Evolutionary conservation across 2,113 vertebrate genomes (phyloP).

Genomic region (Mungos mungo): DNA sequence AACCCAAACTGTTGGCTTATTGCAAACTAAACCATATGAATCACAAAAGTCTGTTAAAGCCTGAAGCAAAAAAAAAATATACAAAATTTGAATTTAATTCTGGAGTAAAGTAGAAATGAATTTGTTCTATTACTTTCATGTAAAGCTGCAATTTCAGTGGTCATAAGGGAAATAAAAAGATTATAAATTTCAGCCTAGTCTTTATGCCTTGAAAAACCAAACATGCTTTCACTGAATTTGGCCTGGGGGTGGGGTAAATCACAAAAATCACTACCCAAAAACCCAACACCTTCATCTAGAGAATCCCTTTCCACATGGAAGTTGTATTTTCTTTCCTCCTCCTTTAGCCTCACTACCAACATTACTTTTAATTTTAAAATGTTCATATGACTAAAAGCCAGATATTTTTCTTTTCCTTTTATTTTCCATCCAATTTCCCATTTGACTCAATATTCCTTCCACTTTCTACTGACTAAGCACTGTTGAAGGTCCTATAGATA

Average conservation of each 20-base stretch:
- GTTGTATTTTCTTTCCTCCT: background rate
- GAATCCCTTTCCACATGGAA: background rate
- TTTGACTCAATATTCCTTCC: background rate
- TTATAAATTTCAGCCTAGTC: background rate
- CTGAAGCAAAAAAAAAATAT: slow-evolving; percentile 71
- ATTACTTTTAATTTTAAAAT: slow-evolving; percentile 30
- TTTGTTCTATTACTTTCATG: slow-evolving; percentile 15
- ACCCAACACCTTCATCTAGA: background rate
- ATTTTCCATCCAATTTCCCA: background rate
- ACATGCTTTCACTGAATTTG: background rate
- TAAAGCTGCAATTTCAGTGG: slow-evolving; percentile 18
- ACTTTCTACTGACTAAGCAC: background rate
- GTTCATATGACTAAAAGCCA: background rate
- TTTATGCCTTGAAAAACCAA: slow-evolving; percentile 29
- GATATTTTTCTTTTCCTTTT: background rate
- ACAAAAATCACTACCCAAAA: background rate
- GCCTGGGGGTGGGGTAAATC: background rate
- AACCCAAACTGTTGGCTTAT: slow-evolving; percentile 86
- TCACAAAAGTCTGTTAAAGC: slow-evolving; percentile 85
- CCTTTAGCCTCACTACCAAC: background rate
- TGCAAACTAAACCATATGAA: slow-evolving; percentile 85
- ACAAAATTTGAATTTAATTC: slow-evolving; percentile 1
- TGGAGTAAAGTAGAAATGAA: slow-evolving; percentile 31
- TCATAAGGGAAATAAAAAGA: slow-evolving; percentile 27
- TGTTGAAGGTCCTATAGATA: background rate